Evolutionary conservation across 1,140 invertebrate species (phyloP).

Genomic region (Galendromus occidentalis): DNA sequence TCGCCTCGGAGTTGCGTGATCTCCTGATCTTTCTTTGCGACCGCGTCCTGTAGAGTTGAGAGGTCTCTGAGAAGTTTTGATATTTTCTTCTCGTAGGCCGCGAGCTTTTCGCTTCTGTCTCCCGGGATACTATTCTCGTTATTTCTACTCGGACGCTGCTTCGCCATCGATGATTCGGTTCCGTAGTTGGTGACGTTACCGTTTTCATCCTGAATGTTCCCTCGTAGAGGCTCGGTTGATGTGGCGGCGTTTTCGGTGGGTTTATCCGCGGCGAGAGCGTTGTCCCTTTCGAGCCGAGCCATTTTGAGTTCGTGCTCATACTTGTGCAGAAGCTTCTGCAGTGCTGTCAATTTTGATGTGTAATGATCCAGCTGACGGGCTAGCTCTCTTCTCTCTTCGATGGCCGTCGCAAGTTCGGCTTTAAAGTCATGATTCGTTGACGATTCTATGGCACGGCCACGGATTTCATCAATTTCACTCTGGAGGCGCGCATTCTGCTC

Average conservation of each 20-base stretch:
- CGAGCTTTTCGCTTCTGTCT: neutral
- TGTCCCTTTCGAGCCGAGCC: neutral
- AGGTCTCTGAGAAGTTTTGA: neutral
- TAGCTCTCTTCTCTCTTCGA: neutral
- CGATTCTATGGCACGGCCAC: neutral
- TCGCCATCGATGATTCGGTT: neutral
- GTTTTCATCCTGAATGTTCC: neutral
- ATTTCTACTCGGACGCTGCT: too few species aligned
- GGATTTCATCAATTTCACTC: neutral
- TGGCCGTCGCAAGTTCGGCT: neutral
- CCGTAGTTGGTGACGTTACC: neutral
- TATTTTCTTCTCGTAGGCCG: neutral
- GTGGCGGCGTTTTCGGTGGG: neutral
- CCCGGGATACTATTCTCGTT: too few species aligned
- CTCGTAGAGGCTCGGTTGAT: too few species aligned
- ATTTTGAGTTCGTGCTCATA: constrained; percentile 8
- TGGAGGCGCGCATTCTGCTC: neutral
- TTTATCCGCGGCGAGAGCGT: neutral
- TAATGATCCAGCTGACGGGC: neutral
- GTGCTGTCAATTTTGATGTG: neutral
- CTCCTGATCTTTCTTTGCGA: neutral
- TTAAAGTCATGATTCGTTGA: neutral
- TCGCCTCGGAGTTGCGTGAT: neutral
- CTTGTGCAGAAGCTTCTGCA: neutral
- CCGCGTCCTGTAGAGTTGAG: neutral